A percentile compares a stretch with the other conserved stretches of the same genome.
phyloP scores from a whole-genome alignment of 2,797 vertebrate genomes.

The Jordanella pulchra region DNA sequence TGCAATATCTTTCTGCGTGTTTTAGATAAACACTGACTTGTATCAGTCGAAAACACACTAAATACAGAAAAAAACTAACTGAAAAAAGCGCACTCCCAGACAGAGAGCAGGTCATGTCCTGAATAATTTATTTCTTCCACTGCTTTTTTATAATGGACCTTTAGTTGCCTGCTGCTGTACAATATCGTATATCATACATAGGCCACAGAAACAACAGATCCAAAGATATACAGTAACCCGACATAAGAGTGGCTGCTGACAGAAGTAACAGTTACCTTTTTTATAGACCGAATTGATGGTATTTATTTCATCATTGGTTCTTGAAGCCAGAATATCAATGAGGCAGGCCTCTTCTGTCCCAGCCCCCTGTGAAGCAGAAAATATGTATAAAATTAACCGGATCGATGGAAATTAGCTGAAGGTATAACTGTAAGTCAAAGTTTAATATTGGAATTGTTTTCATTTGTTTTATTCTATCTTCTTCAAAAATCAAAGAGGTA shows the following conservation, averaged over 20 bases:
- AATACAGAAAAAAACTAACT: constrained; percentile 13
- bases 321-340: constrained; percentile 93
- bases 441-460: background rate
- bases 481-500: no score
- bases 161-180: constrained; percentile 19
- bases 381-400: background rate
- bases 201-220: background rate
- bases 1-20: background rate
- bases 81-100: constrained; percentile 23
- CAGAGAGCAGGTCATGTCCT: constrained; percentile 31
- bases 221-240: background rate
- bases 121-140: constrained; percentile 57
- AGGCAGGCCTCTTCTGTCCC: constrained; percentile 95
- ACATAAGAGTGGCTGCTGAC: constrained; percentile 2
- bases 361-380: constrained; percentile 82
- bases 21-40: background rate
- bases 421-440: background rate
- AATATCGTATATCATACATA: constrained; percentile 51
- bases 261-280: constrained; percentile 70
- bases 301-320: constrained; percentile 82
- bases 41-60: background rate
- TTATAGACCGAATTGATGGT: constrained; percentile 82
- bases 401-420: background rate
- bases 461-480: background rate
- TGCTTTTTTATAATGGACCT: constrained; percentile 50